Conservation (phyloP, 2,797 vertebrate genomes). For the Macrochelys suwanniensis region DNA sequence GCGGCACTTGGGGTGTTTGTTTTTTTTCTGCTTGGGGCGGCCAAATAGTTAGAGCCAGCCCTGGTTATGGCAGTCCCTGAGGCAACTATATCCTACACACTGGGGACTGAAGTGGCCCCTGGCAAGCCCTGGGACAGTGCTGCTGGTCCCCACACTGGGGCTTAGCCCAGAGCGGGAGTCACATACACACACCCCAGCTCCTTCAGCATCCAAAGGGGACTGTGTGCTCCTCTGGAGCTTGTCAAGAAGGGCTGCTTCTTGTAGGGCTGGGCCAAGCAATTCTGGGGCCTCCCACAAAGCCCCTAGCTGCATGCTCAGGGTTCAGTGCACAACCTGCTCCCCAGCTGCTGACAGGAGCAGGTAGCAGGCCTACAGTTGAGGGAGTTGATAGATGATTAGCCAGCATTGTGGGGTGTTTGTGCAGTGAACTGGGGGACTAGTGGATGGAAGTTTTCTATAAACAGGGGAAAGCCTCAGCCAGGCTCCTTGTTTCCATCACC, state of each 20-base stretch:
- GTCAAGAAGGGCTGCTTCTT: fast-evolving
- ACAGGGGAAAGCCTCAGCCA: not conserved
- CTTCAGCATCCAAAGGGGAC: fast-evolving
- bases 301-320: fast-evolving
- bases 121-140: fast-evolving
- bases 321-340: not conserved
- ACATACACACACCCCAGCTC: not conserved
- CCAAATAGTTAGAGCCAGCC: too few species aligned
- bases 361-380: not conserved
- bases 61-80: not conserved
- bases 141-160: not conserved
- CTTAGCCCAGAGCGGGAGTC: not conserved
- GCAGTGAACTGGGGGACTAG: not conserved
- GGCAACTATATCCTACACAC: fast-evolving
- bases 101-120: fast-evolving
- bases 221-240: fast-evolving
- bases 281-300: fast-evolving
- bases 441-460: not conserved
- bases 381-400: not conserved
- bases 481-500: not conserved
- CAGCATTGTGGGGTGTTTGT: not conserved
- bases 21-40: too few species aligned
- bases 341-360: not conserved
- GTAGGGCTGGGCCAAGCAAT: fast-evolving
- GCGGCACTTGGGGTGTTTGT: too few species aligned